A percentile compares a stretch with the other conserved stretches of the same genome.
phyloP scores from a whole-genome alignment of 2,113 vertebrate genomes.

The Microtus montanus region DNA sequence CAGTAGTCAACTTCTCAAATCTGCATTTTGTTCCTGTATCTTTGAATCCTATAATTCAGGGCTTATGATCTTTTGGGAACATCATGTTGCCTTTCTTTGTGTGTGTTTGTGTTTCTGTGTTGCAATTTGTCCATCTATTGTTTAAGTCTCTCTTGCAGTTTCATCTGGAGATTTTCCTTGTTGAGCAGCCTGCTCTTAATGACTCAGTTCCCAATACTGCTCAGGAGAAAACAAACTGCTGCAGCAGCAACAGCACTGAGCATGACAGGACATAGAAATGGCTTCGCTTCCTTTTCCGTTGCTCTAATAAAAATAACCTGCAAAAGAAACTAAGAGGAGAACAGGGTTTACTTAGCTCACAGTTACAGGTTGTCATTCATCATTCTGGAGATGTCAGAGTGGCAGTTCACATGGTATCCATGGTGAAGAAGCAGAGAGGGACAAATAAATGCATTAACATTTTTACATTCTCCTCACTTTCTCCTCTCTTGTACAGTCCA shows the following conservation, averaged over 20 bases:
- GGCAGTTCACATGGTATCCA: neutral
- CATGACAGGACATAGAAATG: neutral
- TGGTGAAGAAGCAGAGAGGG: neutral
- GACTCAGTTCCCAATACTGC: neutral
- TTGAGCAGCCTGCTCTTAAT: neutral
- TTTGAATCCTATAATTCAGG: neutral
- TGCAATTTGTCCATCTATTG: neutral
- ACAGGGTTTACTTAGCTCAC: neutral
- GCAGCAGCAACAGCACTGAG: neutral
- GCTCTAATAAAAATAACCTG: neutral
- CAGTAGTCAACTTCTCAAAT: neutral
- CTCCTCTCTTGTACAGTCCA: neutral
- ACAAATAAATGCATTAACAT: neutral
- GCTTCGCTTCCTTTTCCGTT: neutral
- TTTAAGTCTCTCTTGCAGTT: neutral
- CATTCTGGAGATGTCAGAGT: neutral
- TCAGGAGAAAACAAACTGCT: neutral
- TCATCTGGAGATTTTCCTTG: neutral
- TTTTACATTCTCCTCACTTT: neutral
- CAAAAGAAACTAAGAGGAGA: neutral
- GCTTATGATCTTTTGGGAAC: neutral
- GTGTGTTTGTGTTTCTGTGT: neutral
- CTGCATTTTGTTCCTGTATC: neutral
- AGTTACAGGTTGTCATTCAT: neutral
- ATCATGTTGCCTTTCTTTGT: neutral